Base-by-base conservation (phyloP, 2,797 vertebrate genomes). In the Acipenser transmontanus region DNA sequence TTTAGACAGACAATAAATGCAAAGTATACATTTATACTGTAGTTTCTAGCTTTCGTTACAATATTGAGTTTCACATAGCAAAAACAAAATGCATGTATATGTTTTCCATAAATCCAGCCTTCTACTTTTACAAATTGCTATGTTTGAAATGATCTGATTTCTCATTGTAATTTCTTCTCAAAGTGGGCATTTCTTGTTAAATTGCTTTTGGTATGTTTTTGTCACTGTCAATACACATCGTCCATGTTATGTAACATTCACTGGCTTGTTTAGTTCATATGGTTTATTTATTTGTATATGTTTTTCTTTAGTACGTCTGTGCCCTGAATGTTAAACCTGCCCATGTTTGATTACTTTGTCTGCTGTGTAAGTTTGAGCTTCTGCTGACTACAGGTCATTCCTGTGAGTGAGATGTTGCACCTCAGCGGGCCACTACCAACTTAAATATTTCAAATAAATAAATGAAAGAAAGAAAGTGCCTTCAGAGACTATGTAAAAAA, bases 231-330 rank as follows among this genome's bases (percentile, higher is more conserved):
- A 85, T 84, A 87, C 87, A 87, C 81, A 74, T 8, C 52, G 12
- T 56, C 54, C 14, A 61, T 56, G 60, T 66, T 76, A 68, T 73
- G 70, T 72, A 76, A 74, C 74, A 70, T 76, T 76, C 71, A 63
- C 79, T 80, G 75, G 78, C 81, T 81, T 54, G 80, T 72, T 79
- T 75, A 73, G 75, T 70, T 74, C 76, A 73, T 76, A 72, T 68
- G 77, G 82, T 86, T 84, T 87, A 87, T 87, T 87, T 87, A 80
- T 87, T 77, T 78, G 78, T 76, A 62, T 78, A 77, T 66, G 73
- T 72, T 73, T 63, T 61, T 78, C 72, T 73, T 64, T 61, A 20
- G 59, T 47, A 59, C n/a, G 10, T 11, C 59, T 60, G 10, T 48
- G 48, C 17, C 20, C 12, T 34, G 34, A 34, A 34, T 50, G 10